Conservation (phyloP, 2,113 vertebrate genomes). For the Nymphicus hollandicus region DNA sequence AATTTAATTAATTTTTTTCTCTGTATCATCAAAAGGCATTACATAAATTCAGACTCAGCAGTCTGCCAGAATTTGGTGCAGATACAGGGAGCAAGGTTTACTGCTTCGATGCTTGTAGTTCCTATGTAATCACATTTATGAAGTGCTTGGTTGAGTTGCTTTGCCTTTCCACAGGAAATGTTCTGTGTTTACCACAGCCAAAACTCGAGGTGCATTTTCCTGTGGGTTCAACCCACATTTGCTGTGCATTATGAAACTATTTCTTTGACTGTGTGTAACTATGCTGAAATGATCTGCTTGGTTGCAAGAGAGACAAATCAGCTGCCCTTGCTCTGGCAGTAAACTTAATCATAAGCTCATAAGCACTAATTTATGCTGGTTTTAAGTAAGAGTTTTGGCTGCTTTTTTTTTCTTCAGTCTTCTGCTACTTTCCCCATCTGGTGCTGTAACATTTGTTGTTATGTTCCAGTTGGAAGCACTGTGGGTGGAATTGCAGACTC, state of each 20-base stretch:
- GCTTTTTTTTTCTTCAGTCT: background rate
- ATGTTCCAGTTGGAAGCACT: background rate
- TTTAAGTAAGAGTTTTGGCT: background rate
- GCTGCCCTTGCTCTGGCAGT: background rate
- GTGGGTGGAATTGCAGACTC: constrained; percentile 4
- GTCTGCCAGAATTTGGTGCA: background rate
- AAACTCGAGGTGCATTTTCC: constrained; percentile 8
- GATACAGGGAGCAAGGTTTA: background rate
- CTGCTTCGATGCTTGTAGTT: background rate
- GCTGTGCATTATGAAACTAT: background rate
- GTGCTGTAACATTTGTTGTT: background rate
- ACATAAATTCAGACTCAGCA: background rate
- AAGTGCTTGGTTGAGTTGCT: background rate
- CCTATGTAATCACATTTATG: background rate
- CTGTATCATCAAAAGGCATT: background rate
- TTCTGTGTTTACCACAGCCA: background rate
- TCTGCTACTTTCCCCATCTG: background rate
- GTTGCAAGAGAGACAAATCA: background rate
- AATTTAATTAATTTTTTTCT: background rate
- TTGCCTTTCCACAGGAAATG: background rate
- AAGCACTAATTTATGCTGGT: background rate
- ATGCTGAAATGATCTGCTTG: background rate
- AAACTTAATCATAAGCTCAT: constrained; percentile 14
- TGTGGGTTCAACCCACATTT: background rate
- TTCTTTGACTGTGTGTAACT: background rate